Percentiles rank a stretch among this genome's conserved stretches.
Evolutionary conservation across 1,140 invertebrate genomes (phyloP).

Genomic region (Lordiphosa mommai): DNA sequence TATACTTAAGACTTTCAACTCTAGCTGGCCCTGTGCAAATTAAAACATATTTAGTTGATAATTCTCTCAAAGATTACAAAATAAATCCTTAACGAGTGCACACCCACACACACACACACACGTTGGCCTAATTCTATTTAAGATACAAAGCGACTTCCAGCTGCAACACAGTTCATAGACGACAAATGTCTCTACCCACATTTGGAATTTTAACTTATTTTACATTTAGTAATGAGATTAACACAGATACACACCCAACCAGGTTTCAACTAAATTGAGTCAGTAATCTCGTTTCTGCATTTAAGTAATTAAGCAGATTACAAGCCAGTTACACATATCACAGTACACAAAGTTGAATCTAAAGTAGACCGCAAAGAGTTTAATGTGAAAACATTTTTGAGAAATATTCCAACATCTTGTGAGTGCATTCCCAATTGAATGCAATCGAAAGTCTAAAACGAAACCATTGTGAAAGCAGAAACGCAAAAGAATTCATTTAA

Average conservation of each 20-base stretch:
- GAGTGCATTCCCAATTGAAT: background rate
- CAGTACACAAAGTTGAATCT: background rate
- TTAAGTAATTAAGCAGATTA: constrained; percentile 64
- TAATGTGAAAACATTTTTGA: no score
- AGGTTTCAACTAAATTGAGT: constrained; percentile 37
- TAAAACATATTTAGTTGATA: no score
- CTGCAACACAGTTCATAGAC: background rate
- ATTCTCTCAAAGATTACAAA: background rate
- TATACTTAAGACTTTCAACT: no score
- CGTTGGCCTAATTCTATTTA: background rate
- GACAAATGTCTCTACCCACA: constrained; percentile 1
- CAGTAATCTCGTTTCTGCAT: constrained; percentile 57
- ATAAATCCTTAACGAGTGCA: background rate
- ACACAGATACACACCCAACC: background rate
- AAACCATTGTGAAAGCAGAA: constrained; percentile 7
- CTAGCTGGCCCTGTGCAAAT: no score
- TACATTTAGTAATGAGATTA: constrained; percentile 12
- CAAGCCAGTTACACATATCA: constrained; percentile 14
- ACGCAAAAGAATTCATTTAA: background rate
- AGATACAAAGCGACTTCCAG: background rate
- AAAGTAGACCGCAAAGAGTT: background rate
- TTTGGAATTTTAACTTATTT: constrained; percentile 18
- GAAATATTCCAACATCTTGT: background rate
- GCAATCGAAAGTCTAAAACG: constrained; percentile 8
- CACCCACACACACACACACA: no score